phyloP scores from a whole-genome alignment of 2,888 invertebrate genomes.

The Coecobrya sp. region DNA sequence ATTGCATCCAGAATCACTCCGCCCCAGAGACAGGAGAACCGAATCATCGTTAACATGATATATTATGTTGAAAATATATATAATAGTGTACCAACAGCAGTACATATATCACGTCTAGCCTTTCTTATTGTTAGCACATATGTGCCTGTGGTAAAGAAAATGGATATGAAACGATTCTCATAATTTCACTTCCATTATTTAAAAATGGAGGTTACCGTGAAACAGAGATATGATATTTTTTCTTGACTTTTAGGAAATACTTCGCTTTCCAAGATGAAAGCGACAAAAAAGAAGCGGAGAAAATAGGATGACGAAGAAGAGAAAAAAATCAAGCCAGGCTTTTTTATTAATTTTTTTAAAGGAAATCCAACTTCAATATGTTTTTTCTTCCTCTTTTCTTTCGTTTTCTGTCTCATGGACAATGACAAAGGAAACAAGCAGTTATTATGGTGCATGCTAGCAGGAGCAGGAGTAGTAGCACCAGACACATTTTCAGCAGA shows the following conservation, averaged over 20 bases:
- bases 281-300: neutral
- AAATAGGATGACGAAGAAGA: conserved; percentile 3
- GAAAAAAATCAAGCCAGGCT: conserved; percentile 33
- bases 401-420: conserved; percentile 42
- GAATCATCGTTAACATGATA: conserved; percentile 16
- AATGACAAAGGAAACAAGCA: conserved; percentile 30
- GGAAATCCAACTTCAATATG: conserved; percentile 64
- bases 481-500: neutral
- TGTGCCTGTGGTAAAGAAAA: conserved; percentile 23
- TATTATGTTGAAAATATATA: neutral
- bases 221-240: conserved; percentile 11
- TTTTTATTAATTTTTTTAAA: conserved; percentile 57
- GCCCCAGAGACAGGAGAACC: conserved; percentile 9
- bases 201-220: conserved; percentile 52
- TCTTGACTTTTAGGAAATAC: conserved; percentile 47
- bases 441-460: neutral
- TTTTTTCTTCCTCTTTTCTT: conserved; percentile 36
- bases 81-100: neutral
- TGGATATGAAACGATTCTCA: conserved; percentile 46
- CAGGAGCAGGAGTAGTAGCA: conserved; percentile 2
- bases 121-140: conserved; percentile 32
- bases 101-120: neutral
- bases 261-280: conserved; percentile 38
- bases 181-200: conserved; percentile 53
- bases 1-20: conserved; percentile 52